Base-by-base conservation (phyloP, 92 coral and sea anemone genomes). In the Zoanthus solanderi region DNA sequence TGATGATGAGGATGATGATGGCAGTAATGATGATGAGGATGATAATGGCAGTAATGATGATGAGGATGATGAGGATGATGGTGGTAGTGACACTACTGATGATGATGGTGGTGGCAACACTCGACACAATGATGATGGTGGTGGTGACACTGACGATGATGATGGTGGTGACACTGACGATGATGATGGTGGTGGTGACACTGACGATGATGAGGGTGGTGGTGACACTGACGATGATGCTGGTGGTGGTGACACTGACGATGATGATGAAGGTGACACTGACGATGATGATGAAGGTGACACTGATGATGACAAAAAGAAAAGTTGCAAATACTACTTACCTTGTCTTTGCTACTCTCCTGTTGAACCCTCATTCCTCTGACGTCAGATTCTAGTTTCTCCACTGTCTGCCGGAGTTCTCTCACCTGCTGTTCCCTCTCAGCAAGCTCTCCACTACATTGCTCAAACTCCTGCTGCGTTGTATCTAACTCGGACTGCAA, bases 401-500 rank as follows among this genome's bases (percentile, higher is more conserved):
- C 84, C 42, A 90, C 50, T 69, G 86, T 94, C 66, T 75, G 90
- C 79, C 89, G 95, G 69, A 97, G 76, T 63, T 93, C 93, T 1
- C 86, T 60, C 17, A 90, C 92, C 69, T 95, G 94, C 31, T 86
- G 89, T 60, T 95, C 98, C 78, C 96, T 72, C 45, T 90, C 93
- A 15, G 78, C 79, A 67, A 95, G 92, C 75, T 97, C 97, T 32
- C 90, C 88, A 28, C 91, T 90, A 17, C 94, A 93, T 45, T 91
- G 92, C 86, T 95, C 94, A 75, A 90, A 97, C 79, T 97, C 98
- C 85, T 95, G 98, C 77, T 95, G 97, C 5, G 96, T 90, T 16
- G 95, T 92, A 83, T 95, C 98, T 71, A 97, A 92, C 85, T 97
- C 96, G 61, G 98, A 92, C 87, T 94, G 98, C 82, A 97, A 96